Base-by-base conservation (phyloP, 2,888 invertebrate species). In the Dascillus cervinus region DNA sequence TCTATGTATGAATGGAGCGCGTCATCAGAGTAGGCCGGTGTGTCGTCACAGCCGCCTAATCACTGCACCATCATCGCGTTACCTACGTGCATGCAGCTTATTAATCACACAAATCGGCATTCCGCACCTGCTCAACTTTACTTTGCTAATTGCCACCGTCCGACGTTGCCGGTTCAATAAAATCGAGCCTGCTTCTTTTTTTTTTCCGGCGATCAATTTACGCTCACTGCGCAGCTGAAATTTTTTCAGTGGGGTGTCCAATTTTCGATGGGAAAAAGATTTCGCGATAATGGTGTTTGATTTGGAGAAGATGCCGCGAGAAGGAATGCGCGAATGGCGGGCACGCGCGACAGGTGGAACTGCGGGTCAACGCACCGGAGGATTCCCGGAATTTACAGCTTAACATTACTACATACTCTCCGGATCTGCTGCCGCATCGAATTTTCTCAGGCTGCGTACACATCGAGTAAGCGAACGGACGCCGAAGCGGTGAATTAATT, bases 351-450 rank as follows among this genome's bases (percentile, higher is more conserved):
- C 47, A 41, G 44, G 43, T 47, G 49, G 40, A 47, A 39, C 36
- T 31, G 29, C 41, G 39, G 53, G 53, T 53, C 52, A 50, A 50
- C 43, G 53, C 39, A 47, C 50, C 38, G 35, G 41, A 42, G 36
- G 43, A 46, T 50, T 49, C 48, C 43, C 43, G 41, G 44, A 44
- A 37, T 38, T 32, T 34, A n/a, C n/a, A n/a, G n/a, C n/a, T n/a
- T 32, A 34, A 27, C 30, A 33, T 38, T 30, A 31, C 35, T 17
- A 26, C 26, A 11, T 11, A 9, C 10, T 22, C 31, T 32, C 31
- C 31, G 32, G 28, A 34, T 29, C 21, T 26, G 27, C 22, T 30
- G 25, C 26, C 23, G 26, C 23, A 29, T 29, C 26, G 22, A 24
- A 30, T 26, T 26, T 23, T 22, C 31, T 29, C 28, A 14, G 11